Percentiles rank a stretch among this genome's conserved stretches.
phyloP scores from a whole-genome alignment of 2,797 vertebrate species.

The Phylloscopus collybita region DNA sequence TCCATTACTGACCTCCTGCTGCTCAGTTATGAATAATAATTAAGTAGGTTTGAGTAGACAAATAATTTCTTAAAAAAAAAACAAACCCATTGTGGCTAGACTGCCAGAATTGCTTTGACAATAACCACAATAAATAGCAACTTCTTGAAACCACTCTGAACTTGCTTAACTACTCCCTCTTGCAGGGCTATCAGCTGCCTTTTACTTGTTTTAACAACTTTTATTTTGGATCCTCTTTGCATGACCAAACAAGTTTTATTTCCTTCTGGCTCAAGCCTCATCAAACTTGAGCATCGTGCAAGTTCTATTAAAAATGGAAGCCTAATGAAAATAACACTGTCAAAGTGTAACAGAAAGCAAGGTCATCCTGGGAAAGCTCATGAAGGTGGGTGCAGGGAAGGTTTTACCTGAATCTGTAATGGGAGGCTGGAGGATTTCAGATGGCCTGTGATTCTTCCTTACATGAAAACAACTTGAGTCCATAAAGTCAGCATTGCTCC shows the following conservation, averaged over 20 bases:
- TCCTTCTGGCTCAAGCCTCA: not conserved
- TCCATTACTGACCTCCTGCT: not conserved
- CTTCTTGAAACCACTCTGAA: not conserved
- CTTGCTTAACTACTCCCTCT: not conserved
- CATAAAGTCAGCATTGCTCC: not conserved
- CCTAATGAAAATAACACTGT: not conserved
- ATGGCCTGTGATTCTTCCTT: not conserved
- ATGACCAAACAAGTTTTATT: not conserved
- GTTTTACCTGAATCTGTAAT: not conserved
- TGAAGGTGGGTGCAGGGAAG: not conserved
- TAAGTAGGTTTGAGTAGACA: not conserved
- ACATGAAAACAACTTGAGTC: not conserved
- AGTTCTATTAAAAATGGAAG: not conserved
- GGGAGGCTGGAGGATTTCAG: not conserved
- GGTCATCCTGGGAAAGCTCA: not conserved
- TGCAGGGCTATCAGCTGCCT: not conserved
- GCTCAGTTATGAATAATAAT: not conserved
- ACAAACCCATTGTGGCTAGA: not conserved
- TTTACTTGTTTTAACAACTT: not conserved
- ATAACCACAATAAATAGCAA: not conserved
- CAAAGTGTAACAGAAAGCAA: not conserved
- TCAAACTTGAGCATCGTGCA: not conserved
- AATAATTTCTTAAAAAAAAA: not conserved
- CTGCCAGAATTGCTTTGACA: not conserved
- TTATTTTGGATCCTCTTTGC: not conserved